Base-by-base conservation (phyloP, 1,140 invertebrate species). In the Drosophila triauraria region DNA sequence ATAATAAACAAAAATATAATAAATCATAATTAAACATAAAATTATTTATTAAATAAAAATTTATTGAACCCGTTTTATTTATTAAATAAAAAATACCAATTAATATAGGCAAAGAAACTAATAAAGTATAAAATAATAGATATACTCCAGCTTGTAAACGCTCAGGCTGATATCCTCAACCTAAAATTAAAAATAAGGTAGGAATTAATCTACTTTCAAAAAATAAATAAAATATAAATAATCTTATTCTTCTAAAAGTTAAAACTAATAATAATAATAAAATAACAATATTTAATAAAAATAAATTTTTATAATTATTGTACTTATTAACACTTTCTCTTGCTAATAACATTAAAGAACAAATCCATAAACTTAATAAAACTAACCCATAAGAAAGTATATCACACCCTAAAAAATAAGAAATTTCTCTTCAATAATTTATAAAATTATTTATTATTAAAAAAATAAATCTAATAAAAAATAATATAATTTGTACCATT, bases 101-200 rank as follows among this genome's bases (percentile, higher is more conserved):
- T 92, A 95, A 93, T 92, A 95, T 93, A 72, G 95, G 95, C 79
- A 95, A 93, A 84, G 94, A 95, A 81, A 93, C 93, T 86, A 94
- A 93, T 91, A 95, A 93, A 76, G 94, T 95, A 94, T 95, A 95
- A 94, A 95, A 94, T 84, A 95, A 93, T 91, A 95, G 92, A 94
- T 95, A 95, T 80, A 94, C 68, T 4, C 94, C 93, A 30, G 95
- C 95, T 80, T 94, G 93, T 67, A 95, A 68, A 32, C 95, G 95
- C 78, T 95, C 95, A 80, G 94, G 93, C 80, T 20, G 20, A 20
- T 20, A 20, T 1, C 20, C 20, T 20, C 20, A 20, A 20, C 20
- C 20, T 20, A 20, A 20, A 20, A 20, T 20, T 20, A 20, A 20
- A 20, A 20, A 20, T 20, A 20, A 20, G 0, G 20, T 20, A 20